These are phyloP conservation scores for Himalopsyche anomala DNA, from an alignment of 2,888 invertebrate species.

Conservation along the genomic window DNA sequence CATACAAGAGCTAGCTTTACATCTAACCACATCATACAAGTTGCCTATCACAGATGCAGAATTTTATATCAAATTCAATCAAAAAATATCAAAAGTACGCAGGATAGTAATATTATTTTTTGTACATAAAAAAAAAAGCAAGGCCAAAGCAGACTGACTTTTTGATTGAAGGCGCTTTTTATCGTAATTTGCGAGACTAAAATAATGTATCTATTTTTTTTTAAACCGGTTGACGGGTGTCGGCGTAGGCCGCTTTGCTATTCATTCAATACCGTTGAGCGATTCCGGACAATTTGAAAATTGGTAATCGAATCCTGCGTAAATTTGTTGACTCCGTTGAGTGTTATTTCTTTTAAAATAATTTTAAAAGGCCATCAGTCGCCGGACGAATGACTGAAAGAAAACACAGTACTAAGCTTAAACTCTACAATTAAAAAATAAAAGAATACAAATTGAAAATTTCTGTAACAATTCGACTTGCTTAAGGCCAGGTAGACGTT, in stretches of 20 bases:
- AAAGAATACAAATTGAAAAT: background rate
- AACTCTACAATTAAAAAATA: background rate
- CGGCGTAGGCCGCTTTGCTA: too few relatives aligned
- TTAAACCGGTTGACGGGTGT: too few relatives aligned
- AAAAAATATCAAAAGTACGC: constrained; percentile 18
- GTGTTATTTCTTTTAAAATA: background rate
- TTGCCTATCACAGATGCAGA: constrained; percentile 62
- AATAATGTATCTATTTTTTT: too few relatives aligned
- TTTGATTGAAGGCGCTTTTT: background rate
- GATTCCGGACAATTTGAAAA: background rate
- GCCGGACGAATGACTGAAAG: background rate
- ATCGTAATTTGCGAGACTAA: too few relatives aligned
- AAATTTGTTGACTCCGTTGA: background rate
- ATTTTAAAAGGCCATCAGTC: background rate
- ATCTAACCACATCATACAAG: constrained; percentile 55
- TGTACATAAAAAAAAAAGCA: background rate
- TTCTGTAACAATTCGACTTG: background rate
- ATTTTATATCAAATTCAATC: constrained; percentile 45
- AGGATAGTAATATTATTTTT: background rate
- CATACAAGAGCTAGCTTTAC: constrained; percentile 51
- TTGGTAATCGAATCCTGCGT: background rate
- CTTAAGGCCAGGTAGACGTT: background rate
- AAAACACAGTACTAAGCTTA: background rate
- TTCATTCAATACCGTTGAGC: too few relatives aligned
- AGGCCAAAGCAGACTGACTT: background rate